phyloP scores from a whole-genome alignment of 2,797 vertebrate genomes.

The Acipenser oxyrinchus region DNA sequence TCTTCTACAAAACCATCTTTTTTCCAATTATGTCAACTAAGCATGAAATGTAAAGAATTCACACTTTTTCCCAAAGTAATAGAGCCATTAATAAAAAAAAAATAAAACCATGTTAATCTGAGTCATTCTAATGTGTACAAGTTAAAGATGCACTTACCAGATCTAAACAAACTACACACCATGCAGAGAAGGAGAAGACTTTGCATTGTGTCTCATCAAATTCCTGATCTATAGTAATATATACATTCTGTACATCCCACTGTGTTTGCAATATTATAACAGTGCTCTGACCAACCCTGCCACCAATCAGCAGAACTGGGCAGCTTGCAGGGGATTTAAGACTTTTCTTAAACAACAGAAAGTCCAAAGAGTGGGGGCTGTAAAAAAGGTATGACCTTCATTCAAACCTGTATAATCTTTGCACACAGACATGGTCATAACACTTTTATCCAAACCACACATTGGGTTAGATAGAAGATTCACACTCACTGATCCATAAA shows the following conservation, averaged over 20 bases:
- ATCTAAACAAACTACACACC: constrained; percentile 35
- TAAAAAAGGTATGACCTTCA: constrained; percentile 39
- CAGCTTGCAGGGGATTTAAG: constrained; percentile 30
- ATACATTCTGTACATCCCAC: constrained; percentile 32
- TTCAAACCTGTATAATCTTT: neutral
- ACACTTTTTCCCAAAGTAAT: no score
- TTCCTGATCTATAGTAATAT: constrained; percentile 18
- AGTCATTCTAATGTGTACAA: neutral
- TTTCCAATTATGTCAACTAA: no score
- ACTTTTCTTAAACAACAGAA: constrained; percentile 47
- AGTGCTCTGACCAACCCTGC: constrained; percentile 15
- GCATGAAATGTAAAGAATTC: no score
- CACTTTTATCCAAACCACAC: neutral
- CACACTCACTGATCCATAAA: neutral
- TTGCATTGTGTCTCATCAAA: constrained; percentile 24
- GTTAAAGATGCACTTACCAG: constrained; percentile 42
- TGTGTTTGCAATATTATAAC: neutral
- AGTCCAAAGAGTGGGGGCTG: constrained; percentile 55
- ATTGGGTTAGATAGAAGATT: neutral
- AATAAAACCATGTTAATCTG: neutral
- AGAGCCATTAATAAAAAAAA: no score
- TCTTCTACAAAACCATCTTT: no score
- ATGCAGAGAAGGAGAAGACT: constrained; percentile 35
- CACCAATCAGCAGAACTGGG: constrained; percentile 29
- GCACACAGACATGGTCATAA: neutral